Evolutionary conservation across 2,888 invertebrate genomes (phyloP).

Genomic region (Lissonota sp.): DNA sequence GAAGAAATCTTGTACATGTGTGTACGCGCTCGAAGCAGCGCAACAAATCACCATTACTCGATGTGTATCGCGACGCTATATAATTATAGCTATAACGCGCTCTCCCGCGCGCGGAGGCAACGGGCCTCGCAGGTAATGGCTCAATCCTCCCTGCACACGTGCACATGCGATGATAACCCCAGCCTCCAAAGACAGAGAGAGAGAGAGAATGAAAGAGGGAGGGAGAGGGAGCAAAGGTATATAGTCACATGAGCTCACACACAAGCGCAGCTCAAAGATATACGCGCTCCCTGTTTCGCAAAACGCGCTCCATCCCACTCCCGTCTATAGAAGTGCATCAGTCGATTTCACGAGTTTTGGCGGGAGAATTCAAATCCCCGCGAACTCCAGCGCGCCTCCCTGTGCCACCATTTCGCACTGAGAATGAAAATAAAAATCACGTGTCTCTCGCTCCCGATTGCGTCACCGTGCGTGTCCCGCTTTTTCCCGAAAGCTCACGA

Average conservation of each 20-base stretch:
- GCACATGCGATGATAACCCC: slow-evolving; percentile 81
- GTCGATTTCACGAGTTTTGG: slow-evolving; percentile 24
- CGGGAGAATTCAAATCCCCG: slow-evolving; percentile 41
- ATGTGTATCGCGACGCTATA: slow-evolving; percentile 83
- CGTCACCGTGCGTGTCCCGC: slow-evolving; percentile 45
- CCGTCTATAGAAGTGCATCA: slow-evolving; percentile 1
- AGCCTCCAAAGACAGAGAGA: slow-evolving; percentile 14
- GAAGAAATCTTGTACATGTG: slow-evolving; percentile 69
- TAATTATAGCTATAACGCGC: slow-evolving; percentile 83
- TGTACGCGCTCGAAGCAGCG: slow-evolving; percentile 73
- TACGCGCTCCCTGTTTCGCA: slow-evolving; percentile 63
- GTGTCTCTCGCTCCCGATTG: slow-evolving; percentile 38
- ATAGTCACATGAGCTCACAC: slow-evolving; percentile 3
- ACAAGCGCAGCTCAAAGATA: slow-evolving; percentile 75
- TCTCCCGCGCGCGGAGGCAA: slow-evolving; percentile 38
- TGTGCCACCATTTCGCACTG: background rate
- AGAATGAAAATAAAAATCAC: slow-evolving; percentile 45
- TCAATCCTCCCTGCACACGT: slow-evolving; percentile 79
- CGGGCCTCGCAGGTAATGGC: slow-evolving; percentile 82
- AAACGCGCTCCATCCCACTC: background rate
- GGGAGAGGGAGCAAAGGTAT: no score
- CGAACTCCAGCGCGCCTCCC: slow-evolving; percentile 29
- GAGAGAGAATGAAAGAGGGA: no score
- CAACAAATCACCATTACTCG: slow-evolving; percentile 84
- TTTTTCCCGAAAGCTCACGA: slow-evolving; percentile 28